phyloP scores from a whole-genome alignment of 1,140 invertebrate species.

The Atopsyche davidsoni region DNA sequence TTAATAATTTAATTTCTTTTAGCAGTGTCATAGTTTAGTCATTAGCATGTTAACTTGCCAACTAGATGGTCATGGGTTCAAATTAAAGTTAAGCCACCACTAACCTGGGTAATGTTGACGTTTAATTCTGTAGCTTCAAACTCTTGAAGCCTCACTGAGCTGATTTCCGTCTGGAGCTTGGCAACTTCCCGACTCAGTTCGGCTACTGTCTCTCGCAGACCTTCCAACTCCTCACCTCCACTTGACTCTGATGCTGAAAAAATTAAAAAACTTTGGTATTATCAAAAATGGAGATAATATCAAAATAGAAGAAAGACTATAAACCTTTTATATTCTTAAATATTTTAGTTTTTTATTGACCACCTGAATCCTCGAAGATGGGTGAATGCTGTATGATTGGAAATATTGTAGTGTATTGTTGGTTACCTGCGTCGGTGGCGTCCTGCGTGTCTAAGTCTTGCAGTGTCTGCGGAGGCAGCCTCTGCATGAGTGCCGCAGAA shows the following conservation, averaged over 20 bases:
- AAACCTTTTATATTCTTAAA: too few relatives aligned
- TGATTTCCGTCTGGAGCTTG: conserved; percentile 60
- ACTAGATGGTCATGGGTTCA: too few relatives aligned
- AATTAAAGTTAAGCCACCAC: too few relatives aligned
- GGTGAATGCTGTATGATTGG: too few relatives aligned
- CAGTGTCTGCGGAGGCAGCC: conserved; percentile 42
- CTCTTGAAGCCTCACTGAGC: conserved; percentile 56
- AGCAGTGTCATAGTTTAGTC: too few relatives aligned
- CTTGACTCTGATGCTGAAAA: conserved; percentile 49
- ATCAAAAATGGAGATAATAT: too few relatives aligned
- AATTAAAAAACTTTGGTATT: too few relatives aligned
- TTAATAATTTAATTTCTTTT: not conserved
- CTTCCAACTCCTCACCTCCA: conserved; percentile 59
- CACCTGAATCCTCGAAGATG: too few relatives aligned
- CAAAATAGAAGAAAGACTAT: too few relatives aligned
- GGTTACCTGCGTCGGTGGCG: conserved; percentile 38
- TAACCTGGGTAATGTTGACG: conserved; percentile 46
- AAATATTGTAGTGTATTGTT: too few relatives aligned
- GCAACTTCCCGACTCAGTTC: conserved; percentile 60
- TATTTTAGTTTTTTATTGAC: too few relatives aligned
- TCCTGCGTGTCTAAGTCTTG: conserved; percentile 43
- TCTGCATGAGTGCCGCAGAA: conserved; percentile 56
- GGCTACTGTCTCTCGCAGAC: conserved; percentile 58
- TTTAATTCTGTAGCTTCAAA: conserved; percentile 64
- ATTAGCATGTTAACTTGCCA: too few relatives aligned